Evolutionary conservation across 2,888 invertebrate species (phyloP).

Genomic region (Noctua janthina): DNA sequence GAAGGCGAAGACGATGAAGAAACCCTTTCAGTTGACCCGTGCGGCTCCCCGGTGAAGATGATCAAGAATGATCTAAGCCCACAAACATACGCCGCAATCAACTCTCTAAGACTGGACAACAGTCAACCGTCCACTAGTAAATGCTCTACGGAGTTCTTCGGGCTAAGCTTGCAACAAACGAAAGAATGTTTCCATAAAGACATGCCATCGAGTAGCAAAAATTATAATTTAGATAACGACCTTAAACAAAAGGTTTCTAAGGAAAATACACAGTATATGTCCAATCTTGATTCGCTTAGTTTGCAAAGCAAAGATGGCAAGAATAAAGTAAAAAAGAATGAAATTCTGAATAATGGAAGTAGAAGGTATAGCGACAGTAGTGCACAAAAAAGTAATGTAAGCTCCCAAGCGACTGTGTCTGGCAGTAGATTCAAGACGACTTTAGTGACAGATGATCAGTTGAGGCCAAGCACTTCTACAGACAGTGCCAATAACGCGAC

Average conservation of each 20-base stretch:
- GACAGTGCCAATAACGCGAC: conserved; percentile 74
- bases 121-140: conserved; percentile 76
- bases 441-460: conserved; percentile 80
- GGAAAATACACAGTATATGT: conserved; percentile 71
- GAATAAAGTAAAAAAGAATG: conserved; percentile 74
- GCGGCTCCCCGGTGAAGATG: conserved; percentile 80
- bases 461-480: conserved; percentile 74
- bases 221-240: conserved; percentile 82
- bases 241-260: conserved; percentile 78
- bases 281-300: conserved; percentile 78
- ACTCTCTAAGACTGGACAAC: conserved; percentile 67
- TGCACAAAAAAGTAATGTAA: conserved; percentile 79
- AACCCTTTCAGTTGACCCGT: conserved; percentile 89
- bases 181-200: conserved; percentile 85
- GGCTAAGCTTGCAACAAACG: conserved; percentile 81
- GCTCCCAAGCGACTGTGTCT: conserved; percentile 70
- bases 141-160: conserved; percentile 77
- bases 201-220: conserved; percentile 86
- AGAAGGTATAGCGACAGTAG: conserved; percentile 85
- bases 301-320: conserved; percentile 78
- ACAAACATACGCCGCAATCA: conserved; percentile 64
- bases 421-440: conserved; percentile 86
- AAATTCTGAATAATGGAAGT: conserved; percentile 82
- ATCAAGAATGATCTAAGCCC: conserved; percentile 84
- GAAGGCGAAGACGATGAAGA: conserved; percentile 91